Evolutionary conservation across 2,113 vertebrate species (phyloP).

Genomic region (Pterocles gutturalis): DNA sequence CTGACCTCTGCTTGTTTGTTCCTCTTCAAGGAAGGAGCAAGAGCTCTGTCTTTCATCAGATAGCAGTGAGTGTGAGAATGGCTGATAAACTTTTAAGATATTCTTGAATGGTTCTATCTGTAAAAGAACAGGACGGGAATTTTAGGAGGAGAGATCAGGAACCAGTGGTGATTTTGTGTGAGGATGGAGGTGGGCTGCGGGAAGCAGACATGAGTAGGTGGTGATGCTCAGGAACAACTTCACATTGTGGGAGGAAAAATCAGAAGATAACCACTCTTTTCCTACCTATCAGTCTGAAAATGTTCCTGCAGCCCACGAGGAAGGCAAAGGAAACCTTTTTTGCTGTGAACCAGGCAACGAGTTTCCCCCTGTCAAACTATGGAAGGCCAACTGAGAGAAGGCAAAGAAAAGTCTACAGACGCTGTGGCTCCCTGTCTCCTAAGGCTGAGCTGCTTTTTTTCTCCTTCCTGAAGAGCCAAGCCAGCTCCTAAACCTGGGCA

Average conservation of each 20-base stretch:
- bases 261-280: neutral
- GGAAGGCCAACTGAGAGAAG: neutral
- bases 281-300: neutral
- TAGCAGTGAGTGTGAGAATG: neutral
- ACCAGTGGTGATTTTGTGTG: neutral
- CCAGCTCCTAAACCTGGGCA: neutral
- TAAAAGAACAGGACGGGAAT: neutral
- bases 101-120: neutral
- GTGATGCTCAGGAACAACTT: neutral
- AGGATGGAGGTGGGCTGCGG: neutral
- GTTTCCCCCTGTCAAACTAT: neutral
- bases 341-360: neutral
- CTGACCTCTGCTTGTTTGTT: neutral
- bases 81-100: neutral
- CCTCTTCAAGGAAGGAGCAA: neutral
- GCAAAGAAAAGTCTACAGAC: neutral
- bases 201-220: neutral
- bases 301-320: neutral
- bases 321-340: neutral
- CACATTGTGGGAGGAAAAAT: neutral
- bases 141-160: neutral
- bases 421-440: neutral
- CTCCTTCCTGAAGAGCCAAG: neutral
- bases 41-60: neutral
- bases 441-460: neutral